These are phyloP conservation scores for Drosophila paramelanica DNA, from an alignment of 2,888 invertebrate species.

Conservation along the genomic window DNA sequence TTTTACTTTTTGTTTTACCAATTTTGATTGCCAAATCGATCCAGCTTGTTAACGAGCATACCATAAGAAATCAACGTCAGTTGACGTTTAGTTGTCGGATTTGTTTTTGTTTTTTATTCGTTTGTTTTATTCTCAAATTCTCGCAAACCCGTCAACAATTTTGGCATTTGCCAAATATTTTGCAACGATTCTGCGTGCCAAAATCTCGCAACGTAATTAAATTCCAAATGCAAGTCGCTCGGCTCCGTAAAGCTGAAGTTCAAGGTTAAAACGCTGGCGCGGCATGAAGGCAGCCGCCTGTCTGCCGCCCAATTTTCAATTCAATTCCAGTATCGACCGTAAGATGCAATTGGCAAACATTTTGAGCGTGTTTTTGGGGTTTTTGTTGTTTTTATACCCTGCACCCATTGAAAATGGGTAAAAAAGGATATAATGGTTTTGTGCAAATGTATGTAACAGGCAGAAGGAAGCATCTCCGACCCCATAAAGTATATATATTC, in stretches of 20 bases:
- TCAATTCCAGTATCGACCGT: slow-evolving; percentile 20
- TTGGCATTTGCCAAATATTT: slow-evolving; percentile 57
- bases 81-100: slow-evolving; percentile 16
- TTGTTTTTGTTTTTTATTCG: slow-evolving; percentile 1
- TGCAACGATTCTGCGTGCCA: slow-evolving; percentile 67
- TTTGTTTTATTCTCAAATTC: slow-evolving; percentile 1
- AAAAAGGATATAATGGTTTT: too few species aligned
- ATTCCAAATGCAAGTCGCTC: slow-evolving; percentile 37
- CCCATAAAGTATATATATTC: too few species aligned
- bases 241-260: slow-evolving; percentile 42
- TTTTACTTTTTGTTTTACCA: background rate
- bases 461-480: too few species aligned
- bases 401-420: too few species aligned
- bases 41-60: slow-evolving; percentile 28
- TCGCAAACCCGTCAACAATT: slow-evolving; percentile 6
- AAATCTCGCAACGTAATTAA: slow-evolving; percentile 35
- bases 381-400: background rate
- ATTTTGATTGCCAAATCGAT: slow-evolving; percentile 54
- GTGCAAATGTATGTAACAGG: too few species aligned
- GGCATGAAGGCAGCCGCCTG: slow-evolving; percentile 21
- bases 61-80: slow-evolving; percentile 32
- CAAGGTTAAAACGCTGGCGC: slow-evolving; percentile 37
- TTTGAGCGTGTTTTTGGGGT: slow-evolving; percentile 44
- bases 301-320: slow-evolving; percentile 22
- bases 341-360: slow-evolving; percentile 48